These are phyloP conservation scores for Drosophila affinis DNA, from an alignment of 2,888 invertebrate genomes.

Conservation along the genomic window DNA sequence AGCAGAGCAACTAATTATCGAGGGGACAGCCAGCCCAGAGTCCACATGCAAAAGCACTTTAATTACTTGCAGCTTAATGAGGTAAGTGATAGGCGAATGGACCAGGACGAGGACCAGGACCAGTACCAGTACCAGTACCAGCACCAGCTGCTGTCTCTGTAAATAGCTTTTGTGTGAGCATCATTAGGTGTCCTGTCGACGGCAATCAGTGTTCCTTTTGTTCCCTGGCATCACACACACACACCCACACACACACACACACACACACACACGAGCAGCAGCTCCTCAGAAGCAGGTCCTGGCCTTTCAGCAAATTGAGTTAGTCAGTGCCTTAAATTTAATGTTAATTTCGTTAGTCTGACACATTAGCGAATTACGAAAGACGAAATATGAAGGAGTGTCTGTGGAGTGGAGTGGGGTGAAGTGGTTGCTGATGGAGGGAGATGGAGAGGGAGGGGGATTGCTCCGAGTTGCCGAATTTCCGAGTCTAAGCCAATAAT, in stretches of 20 bases:
- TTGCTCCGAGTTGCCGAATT: neutral
- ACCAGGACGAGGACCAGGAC: neutral
- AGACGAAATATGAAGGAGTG: slow-evolving; percentile 42
- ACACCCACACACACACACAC: slow-evolving; percentile 23
- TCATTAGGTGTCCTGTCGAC: slow-evolving; percentile 67
- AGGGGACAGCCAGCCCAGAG: slow-evolving; percentile 15
- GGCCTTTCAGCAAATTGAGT: slow-evolving; percentile 59
- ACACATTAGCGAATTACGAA: slow-evolving; percentile 67
- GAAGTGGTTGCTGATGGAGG: neutral
- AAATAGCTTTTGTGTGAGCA: slow-evolving; percentile 62
- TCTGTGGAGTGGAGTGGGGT: slow-evolving; percentile 9
- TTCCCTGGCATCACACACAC: slow-evolving; percentile 44
- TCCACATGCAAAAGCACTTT: slow-evolving; percentile 25
- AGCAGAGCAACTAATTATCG: slow-evolving; percentile 57
- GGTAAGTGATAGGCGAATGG: slow-evolving; percentile 47
- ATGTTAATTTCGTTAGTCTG: slow-evolving; percentile 71
- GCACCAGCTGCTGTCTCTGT: slow-evolving; percentile 30
- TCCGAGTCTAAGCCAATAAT: slow-evolving; percentile 56
- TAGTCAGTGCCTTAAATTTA: slow-evolving; percentile 71
- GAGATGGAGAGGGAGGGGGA: neutral
- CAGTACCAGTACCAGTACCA: neutral
- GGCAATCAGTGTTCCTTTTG: slow-evolving; percentile 71
- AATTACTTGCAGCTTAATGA: slow-evolving; percentile 45
- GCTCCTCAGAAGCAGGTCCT: slow-evolving; percentile 4
- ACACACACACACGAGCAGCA: slow-evolving; percentile 30